These are phyloP conservation scores for Whitmania pigra DNA, from an alignment of 1,140 invertebrate species.

Conservation along the genomic window DNA sequence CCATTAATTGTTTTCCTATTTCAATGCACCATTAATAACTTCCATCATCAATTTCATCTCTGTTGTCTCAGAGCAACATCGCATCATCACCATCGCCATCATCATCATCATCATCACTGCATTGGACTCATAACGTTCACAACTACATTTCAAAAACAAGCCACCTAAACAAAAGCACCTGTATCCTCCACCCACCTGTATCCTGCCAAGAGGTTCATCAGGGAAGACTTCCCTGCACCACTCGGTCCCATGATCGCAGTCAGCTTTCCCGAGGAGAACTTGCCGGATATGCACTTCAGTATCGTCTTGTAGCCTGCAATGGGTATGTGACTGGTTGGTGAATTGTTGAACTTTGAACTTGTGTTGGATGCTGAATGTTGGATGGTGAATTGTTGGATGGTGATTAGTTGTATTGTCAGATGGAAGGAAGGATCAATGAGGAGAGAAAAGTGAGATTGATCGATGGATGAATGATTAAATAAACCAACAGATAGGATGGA, in stretches of 20 bases:
- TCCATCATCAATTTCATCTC: background rate
- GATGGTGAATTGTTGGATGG: too few species aligned
- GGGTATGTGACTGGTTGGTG: background rate
- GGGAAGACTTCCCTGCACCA: conserved; percentile 76
- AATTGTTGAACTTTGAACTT: too few species aligned
- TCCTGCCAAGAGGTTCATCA: conserved; percentile 44
- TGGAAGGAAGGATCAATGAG: too few species aligned
- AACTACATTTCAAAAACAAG: background rate
- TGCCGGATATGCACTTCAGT: conserved; percentile 39
- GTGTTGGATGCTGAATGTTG: too few species aligned
- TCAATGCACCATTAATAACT: background rate
- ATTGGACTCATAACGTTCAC: too few species aligned
- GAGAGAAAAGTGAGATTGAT: too few species aligned
- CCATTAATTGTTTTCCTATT: too few species aligned
- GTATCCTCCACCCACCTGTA: conserved; percentile 34
- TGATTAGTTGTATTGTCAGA: too few species aligned
- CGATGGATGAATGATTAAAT: too few species aligned
- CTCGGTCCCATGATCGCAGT: conserved; percentile 75
- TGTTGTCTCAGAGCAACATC: too few species aligned
- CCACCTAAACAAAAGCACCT: background rate
- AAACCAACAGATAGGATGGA: too few species aligned
- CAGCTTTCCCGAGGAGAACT: conserved; percentile 51
- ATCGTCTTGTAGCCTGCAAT: conserved; percentile 39
- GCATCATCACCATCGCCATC: background rate
- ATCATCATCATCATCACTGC: too few species aligned